Percentiles rank a stretch among this genome's conserved stretches.
Conservation (phyloP, 1,140 invertebrate species). For the Homarus americanus region DNA sequence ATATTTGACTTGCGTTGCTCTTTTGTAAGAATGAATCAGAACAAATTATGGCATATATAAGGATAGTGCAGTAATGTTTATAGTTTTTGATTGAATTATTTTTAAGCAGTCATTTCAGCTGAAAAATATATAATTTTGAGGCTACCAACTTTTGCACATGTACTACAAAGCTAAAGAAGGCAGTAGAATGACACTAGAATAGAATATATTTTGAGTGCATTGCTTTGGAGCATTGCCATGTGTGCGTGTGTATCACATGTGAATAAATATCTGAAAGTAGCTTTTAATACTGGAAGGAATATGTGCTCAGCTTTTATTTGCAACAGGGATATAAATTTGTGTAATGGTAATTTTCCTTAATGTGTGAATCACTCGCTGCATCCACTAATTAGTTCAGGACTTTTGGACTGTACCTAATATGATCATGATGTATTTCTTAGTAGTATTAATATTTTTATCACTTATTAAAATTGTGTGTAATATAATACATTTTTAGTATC, state of each 20-base stretch:
- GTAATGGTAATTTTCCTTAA: not conserved
- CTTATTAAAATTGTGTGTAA: not conserved
- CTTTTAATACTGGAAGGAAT: not conserved
- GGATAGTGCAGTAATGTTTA: not conserved
- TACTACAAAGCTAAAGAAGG: not conserved
- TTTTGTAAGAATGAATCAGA: not conserved
- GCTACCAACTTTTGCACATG: not conserved
- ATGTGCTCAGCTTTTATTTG: not conserved
- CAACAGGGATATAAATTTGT: not conserved
- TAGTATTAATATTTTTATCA: not conserved
- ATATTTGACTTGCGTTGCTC: not conserved
- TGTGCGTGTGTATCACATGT: not conserved
- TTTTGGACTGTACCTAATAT: not conserved
- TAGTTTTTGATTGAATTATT: not conserved
- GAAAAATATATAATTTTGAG: not conserved
- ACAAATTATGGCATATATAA: not conserved
- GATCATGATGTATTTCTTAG: not conserved
- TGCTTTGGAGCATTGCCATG: not conserved
- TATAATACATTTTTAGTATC: not conserved
- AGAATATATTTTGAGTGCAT: not conserved
- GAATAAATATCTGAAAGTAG: not conserved
- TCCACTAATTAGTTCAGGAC: not conserved
- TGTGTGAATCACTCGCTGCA: not conserved
- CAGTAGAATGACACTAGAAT: conserved; percentile 3
- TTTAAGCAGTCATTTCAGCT: not conserved